A percentile compares a stretch with the other conserved stretches of the same genome.
These are phyloP conservation scores for Apodemia mormo DNA, from an alignment of 2,888 invertebrate genomes.

Conservation along the genomic window DNA sequence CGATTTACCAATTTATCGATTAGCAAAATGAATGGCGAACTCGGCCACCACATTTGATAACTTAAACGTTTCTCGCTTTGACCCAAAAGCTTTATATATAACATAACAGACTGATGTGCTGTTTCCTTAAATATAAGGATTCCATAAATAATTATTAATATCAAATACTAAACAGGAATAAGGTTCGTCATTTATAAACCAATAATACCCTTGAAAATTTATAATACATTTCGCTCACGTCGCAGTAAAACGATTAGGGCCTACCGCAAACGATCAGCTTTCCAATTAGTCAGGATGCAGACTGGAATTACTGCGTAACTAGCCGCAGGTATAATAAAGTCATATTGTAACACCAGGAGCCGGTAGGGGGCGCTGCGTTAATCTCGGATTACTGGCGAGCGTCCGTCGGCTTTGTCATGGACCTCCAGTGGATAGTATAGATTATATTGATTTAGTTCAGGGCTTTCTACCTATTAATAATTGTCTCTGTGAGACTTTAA, in stretches of 20 bases:
- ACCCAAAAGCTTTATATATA: no score
- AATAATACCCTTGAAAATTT: slow-evolving; percentile 16
- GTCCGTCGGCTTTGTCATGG: slow-evolving; percentile 58
- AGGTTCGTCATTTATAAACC: slow-evolving; percentile 19
- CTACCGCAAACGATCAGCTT: slow-evolving; percentile 26
- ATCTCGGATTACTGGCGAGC: slow-evolving; percentile 64
- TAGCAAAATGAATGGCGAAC: no score
- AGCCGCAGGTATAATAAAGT: slow-evolving; percentile 51
- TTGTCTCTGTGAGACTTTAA: background rate
- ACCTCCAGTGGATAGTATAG: slow-evolving; percentile 59
- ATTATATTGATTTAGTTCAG: slow-evolving; percentile 36
- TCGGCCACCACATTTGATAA: no score
- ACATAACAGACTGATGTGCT: no score
- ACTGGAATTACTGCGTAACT: slow-evolving; percentile 13
- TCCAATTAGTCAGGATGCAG: slow-evolving; percentile 34
- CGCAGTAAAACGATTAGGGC: slow-evolving; percentile 32
- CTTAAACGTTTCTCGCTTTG: no score
- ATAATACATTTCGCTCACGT: slow-evolving; percentile 26
- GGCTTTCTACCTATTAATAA: background rate
- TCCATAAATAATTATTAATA: background rate
- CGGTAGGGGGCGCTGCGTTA: slow-evolving; percentile 52
- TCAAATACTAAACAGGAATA: background rate
- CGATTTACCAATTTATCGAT: no score
- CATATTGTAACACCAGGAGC: slow-evolving; percentile 61
- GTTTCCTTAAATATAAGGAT: background rate